Evolutionary conservation across 2,888 invertebrate species (phyloP).

Genomic region (Calameuta pallipes): DNA sequence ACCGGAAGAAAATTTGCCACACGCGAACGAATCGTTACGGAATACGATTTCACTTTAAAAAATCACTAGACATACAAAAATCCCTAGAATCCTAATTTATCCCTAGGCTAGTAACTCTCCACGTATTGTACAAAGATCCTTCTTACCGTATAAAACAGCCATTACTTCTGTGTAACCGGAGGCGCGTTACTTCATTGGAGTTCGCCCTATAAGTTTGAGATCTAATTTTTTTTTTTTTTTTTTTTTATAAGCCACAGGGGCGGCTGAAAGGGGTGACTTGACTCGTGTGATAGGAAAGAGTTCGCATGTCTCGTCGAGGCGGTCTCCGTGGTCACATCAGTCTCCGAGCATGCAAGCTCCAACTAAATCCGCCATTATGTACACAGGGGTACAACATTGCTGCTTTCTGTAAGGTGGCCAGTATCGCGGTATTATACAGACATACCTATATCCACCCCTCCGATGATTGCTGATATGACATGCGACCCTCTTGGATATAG

Average conservation of each 20-base stretch:
- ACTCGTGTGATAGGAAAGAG: slow-evolving; percentile 25
- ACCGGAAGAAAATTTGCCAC: not conserved
- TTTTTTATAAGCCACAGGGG: not conserved
- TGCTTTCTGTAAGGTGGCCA: slow-evolving; percentile 25
- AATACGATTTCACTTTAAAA: not conserved
- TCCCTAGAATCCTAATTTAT: not conserved
- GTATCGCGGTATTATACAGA: slow-evolving; percentile 62
- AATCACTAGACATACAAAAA: not conserved
- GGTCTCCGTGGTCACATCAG: slow-evolving; percentile 65
- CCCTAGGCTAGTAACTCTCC: not conserved
- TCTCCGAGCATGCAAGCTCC: slow-evolving; percentile 64
- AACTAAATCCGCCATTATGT: slow-evolving; percentile 60
- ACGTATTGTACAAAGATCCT: not conserved
- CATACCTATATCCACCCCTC: slow-evolving; percentile 60
- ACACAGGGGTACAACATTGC: slow-evolving; percentile 31
- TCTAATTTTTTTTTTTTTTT: slow-evolving; percentile 10
- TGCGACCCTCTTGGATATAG: slow-evolving; percentile 64
- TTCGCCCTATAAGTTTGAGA: slow-evolving; percentile 15
- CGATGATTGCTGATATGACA: slow-evolving; percentile 67
- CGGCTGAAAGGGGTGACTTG: not conserved
- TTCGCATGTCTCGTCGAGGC: slow-evolving; percentile 65
- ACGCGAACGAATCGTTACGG: not conserved
- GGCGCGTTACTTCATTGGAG: not conserved
- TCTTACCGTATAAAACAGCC: not conserved
- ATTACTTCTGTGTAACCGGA: not conserved